Conservation (phyloP, 1,140 invertebrate genomes). For the Trichoplusia ni region DNA sequence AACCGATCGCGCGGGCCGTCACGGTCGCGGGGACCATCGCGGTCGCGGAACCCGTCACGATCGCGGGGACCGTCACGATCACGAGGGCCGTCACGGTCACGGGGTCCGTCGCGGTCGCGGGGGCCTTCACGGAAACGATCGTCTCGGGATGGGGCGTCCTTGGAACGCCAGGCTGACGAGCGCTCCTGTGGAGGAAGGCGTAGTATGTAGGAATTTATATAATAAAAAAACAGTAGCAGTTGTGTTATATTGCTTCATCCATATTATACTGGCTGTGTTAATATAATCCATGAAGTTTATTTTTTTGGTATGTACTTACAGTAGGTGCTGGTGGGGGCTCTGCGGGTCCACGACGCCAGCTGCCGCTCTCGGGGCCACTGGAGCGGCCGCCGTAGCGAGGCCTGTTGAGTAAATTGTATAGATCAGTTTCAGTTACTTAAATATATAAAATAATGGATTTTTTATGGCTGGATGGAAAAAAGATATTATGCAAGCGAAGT, state of each 20-base stretch:
- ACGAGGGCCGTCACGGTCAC: conserved; percentile 31
- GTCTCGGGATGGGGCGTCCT: conserved; percentile 58
- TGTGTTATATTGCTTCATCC: too few species aligned
- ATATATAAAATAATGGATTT: too few species aligned
- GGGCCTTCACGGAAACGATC: conserved; percentile 38
- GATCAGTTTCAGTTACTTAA: neutral
- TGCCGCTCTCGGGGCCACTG: conserved; percentile 58
- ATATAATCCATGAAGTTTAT: too few species aligned
- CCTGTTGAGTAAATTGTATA: conserved; percentile 36
- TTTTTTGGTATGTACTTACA: conserved; percentile 46
- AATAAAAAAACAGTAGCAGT: too few species aligned
- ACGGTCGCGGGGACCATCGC: conserved; percentile 20
- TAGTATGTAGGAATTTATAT: neutral
- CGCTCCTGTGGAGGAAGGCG: conserved; percentile 54
- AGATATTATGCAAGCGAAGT: too few species aligned
- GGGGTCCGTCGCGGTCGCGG: conserved; percentile 37
- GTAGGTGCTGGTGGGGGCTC: conserved; percentile 58
- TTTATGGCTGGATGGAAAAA: too few species aligned
- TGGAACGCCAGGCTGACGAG: conserved; percentile 62
- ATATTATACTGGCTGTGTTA: too few species aligned
- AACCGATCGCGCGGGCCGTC: conserved; percentile 45
- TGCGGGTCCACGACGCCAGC: conserved; percentile 64
- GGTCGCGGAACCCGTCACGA: conserved; percentile 43
- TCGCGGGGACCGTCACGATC: conserved; percentile 46
- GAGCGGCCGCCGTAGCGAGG: conserved; percentile 67